Evolutionary conservation across 1,140 invertebrate species (phyloP), one percentile per base, ranked within the genome.

Genomic region (Condylostylus longicornis): DNA sequence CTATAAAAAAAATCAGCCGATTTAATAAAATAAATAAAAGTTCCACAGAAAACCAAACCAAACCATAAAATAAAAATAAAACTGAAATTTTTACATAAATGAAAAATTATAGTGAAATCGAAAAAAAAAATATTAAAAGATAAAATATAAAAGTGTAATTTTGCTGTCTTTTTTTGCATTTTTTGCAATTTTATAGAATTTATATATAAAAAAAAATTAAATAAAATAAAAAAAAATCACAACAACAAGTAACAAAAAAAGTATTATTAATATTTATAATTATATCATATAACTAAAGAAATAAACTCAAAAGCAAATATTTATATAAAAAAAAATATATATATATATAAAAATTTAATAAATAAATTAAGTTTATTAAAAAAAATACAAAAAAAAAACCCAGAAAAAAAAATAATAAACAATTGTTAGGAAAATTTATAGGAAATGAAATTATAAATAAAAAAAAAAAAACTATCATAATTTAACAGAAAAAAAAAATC

Each of bases 111-210:
- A 14, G 40, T 35, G 33, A 37, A 20, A 17, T 30, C 41, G 38
- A 34, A 18, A 40, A 25, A 37, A 28, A 30, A 33, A 12, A 33
- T 19, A 33, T 18, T 13, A 19, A 42, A 37, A n/a, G n/a, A n/a
- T n/a, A n/a, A n/a, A n/a, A n/a, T n/a, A 39, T 42, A 39, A 42
- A 23, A 35, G 42, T 22, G 40, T 37, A 38, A 44, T 53, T 50
- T 55, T 55, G 53, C 53, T 55, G 55, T 48, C 54, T 57, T 57
- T n/a, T n/a, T 57, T 57, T 57, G 54, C 54, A 57, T 57, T 57
- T n/a, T 57, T 57, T 57, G 54, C 54, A 57, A 57, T 57, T 57
- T 57, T 57, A 57, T 57, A 57, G 40, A 48, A 57, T 57, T 57
- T 57, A 57, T 57, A 57, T 40, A 48, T 51, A 50, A 46, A 36